phyloP scores from a whole-genome alignment of 2,888 invertebrate genomes.

The Glaucopsyche alexis region DNA sequence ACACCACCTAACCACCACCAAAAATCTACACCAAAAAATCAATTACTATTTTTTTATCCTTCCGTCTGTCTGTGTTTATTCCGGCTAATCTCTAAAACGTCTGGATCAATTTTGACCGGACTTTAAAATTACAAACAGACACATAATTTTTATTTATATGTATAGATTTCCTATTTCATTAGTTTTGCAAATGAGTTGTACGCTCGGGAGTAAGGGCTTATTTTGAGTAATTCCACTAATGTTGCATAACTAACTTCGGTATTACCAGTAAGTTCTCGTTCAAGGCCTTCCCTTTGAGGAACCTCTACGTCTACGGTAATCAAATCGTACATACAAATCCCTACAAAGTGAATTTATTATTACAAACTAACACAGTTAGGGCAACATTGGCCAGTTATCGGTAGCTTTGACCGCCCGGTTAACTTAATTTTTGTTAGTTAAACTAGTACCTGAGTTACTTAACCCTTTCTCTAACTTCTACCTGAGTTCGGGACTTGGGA shows the following conservation, averaged over 20 bases:
- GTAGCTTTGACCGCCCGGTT: slow-evolving; percentile 22
- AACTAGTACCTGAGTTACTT: slow-evolving; percentile 27
- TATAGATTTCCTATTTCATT: no score
- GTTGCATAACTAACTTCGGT: background rate
- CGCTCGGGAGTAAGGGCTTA: no score
- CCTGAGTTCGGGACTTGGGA: slow-evolving; percentile 23
- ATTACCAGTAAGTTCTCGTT: background rate
- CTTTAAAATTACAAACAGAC: no score
- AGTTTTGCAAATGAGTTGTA: no score
- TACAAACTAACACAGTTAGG: slow-evolving; percentile 15
- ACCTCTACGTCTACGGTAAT: background rate
- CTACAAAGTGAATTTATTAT: slow-evolving; percentile 18
- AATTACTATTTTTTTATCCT: no score
- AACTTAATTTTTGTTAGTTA: slow-evolving; percentile 30
- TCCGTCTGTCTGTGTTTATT: no score
- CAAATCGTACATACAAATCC: slow-evolving; percentile 16
- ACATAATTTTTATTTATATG: no score
- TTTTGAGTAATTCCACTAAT: background rate
- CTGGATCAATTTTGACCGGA: no score
- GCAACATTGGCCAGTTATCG: slow-evolving; percentile 21
- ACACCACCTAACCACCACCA: no score
- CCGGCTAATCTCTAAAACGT: no score
- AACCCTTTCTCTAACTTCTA: slow-evolving; percentile 30
- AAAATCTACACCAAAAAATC: no score
- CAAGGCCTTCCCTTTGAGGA: background rate